phyloP scores from a whole-genome alignment of 2,113 vertebrate genomes.

The Kobus ellipsiprymnus region DNA sequence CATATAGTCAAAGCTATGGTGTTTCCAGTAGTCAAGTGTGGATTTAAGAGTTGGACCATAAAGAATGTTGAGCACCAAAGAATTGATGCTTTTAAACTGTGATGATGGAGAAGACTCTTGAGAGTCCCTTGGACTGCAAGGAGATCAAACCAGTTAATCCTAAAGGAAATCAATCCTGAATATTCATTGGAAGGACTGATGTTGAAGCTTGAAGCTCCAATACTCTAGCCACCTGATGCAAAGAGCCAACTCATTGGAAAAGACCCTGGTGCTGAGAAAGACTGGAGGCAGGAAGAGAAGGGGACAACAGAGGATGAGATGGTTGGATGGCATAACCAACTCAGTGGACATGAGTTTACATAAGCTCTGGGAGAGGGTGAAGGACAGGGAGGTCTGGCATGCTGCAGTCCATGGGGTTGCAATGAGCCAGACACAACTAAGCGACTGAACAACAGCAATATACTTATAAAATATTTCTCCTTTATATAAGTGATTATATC shows the following conservation, averaged over 20 bases:
- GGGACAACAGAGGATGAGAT: neutral
- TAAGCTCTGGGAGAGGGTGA: neutral
- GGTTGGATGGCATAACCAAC: neutral
- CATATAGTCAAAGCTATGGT: neutral
- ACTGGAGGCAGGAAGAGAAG: neutral
- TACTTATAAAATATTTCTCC: neutral
- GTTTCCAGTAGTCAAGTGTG: neutral
- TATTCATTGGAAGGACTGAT: neutral
- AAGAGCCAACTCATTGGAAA: neutral
- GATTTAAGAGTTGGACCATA: neutral
- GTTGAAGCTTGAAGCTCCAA: neutral
- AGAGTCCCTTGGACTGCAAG: neutral
- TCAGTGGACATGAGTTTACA: neutral
- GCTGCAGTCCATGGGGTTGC: rapidly evolving
- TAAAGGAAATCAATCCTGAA: neutral
- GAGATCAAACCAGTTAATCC: neutral
- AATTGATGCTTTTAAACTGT: neutral
- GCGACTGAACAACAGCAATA: neutral
- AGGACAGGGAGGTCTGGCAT: neutral
- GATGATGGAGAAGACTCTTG: neutral
- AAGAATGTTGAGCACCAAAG: neutral
- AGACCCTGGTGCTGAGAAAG: neutral
- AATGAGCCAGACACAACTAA: neutral
- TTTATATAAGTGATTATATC: neutral
- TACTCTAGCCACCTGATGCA: neutral